Evolutionary conservation across 2,113 vertebrate species (phyloP), one percentile per base, ranked within the genome.

Genomic region (Calypte anna): DNA sequence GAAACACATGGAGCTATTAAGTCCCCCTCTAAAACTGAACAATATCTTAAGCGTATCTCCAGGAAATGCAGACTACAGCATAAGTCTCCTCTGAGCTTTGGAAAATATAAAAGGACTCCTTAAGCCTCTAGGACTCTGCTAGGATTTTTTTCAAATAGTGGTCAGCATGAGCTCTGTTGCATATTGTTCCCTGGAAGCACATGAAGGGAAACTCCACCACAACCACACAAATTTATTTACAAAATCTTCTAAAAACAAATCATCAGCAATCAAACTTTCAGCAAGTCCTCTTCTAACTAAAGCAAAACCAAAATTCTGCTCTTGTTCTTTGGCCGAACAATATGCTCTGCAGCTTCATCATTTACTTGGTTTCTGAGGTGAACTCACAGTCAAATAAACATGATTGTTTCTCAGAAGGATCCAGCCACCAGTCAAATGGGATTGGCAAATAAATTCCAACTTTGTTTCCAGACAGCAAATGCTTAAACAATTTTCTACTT

Each of bases 201-300:
- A 54, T 2, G 6, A 80, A 36, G 4, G 7, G 9, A 76, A 93
- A 59, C 2, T 28, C 17, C 14, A 72, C 6, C 21, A 81, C 31
- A 77, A 27, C 2, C 16, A 70, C 15, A 67, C 1, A 77, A 1
- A 3, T 6, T 46, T 43, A 50, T 0, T 2, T 55, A 54, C 2
- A 13, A 44, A n/a, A 53, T 20, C 61, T 84, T 76, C 44, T 84
- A 77, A 82, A 81, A 54, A 2, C 5, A 84, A 23, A 63, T 22
- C 24, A 86, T 76, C 40, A 79, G 36, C 0, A 1, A 63, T 33
- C 16, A 18, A 55, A 6, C 16, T 30, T 77, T 12, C 9, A 62
- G 20, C 0, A 4, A 90, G 33, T 9, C 70, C n/a, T 59, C 17
- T 66, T 70, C 55, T 16, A 66, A 50, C 7, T 21, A 19, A 86